Conservation (phyloP, 2,888 invertebrate genomes). For the Proisotoma minuta region DNA sequence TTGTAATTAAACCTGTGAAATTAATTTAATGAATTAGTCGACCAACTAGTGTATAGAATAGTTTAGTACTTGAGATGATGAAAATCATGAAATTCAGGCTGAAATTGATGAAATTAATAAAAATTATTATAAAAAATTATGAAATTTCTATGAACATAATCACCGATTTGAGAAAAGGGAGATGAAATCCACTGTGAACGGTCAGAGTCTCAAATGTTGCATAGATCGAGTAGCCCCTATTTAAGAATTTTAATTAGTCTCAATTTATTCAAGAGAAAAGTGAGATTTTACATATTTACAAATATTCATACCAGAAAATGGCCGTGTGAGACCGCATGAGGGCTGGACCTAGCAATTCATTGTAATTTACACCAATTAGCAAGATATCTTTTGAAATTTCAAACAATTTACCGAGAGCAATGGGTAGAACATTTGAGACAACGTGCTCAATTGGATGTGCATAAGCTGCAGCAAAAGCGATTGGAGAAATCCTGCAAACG, state of each 20-base stretch:
- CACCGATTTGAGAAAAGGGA: conserved; percentile 22
- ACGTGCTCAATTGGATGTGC: conserved; percentile 28
- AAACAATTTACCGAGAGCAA: conserved; percentile 52
- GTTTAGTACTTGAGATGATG: conserved; percentile 60
- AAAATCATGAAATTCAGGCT: conserved; percentile 31
- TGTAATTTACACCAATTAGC: not conserved
- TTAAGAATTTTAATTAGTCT: too few species aligned
- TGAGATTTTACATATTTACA: too few species aligned
- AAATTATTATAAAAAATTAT: too few species aligned
- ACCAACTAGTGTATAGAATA: not conserved
- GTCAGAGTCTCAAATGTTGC: conserved; percentile 17
- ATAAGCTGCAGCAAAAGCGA: conserved; percentile 26
- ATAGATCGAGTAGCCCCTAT: conserved; percentile 6
- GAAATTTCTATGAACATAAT: too few species aligned
- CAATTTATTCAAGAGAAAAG: too few species aligned
- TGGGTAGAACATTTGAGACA: conserved; percentile 23
- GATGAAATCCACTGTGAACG: conserved; percentile 29
- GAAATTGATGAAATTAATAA: too few species aligned
- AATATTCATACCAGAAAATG: too few species aligned
- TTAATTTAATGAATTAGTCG: not conserved
- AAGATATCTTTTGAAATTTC: conserved; percentile 6
- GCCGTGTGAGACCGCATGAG: conserved; percentile 17
- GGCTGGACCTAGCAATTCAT: conserved; percentile 16
- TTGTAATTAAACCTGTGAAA: conserved; percentile 72
- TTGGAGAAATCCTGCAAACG: conserved; percentile 17